phyloP scores from a whole-genome alignment of 2,888 invertebrate genomes.

The Nomada flava region DNA sequence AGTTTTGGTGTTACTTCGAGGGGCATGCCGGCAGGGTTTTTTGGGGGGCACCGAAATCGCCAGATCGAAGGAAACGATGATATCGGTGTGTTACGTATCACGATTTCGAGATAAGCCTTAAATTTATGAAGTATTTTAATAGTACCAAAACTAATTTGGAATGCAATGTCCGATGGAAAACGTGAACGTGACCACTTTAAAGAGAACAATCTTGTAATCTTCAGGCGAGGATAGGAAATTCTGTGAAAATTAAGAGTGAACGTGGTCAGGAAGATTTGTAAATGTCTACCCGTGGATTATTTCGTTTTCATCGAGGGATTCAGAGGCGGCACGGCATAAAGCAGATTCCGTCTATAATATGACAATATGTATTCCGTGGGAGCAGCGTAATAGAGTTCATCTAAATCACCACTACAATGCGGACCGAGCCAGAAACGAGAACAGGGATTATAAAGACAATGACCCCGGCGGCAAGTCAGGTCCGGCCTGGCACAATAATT shows the following conservation, averaged over 20 bases:
- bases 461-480: slow-evolving; percentile 46
- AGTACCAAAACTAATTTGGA: no score
- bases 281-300: not conserved
- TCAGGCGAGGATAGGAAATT: no score
- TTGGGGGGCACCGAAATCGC: not conserved
- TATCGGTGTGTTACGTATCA: no score
- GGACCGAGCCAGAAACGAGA: slow-evolving; percentile 46
- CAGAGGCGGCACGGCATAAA: slow-evolving; percentile 13
- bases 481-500: slow-evolving; percentile 42
- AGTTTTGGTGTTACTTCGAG: no score
- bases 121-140: no score
- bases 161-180: not conserved
- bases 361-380: slow-evolving; percentile 59
- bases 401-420: slow-evolving; percentile 56
- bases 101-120: no score
- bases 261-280: not conserved
- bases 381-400: slow-evolving; percentile 44
- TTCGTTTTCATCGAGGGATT: not conserved
- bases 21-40: no score
- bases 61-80: not conserved
- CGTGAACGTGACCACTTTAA: not conserved
- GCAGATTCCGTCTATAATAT: slow-evolving; percentile 51
- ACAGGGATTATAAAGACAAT: slow-evolving; percentile 59
- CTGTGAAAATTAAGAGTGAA: no score
- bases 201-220: not conserved